phyloP scores from a whole-genome alignment of 1,140 invertebrate genomes.

The Coenobita brevimanus region DNA sequence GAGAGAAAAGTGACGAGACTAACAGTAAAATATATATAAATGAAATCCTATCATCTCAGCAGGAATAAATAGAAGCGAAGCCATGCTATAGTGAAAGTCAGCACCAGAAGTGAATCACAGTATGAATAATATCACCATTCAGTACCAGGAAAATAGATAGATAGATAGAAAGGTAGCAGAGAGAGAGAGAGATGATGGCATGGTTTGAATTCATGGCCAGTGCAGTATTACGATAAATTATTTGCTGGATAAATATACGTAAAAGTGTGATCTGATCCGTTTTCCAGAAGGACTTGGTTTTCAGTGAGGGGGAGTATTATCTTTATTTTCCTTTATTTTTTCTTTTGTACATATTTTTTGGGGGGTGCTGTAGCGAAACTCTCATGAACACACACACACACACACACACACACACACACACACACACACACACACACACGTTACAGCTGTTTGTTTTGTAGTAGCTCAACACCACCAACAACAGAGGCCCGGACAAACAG shows the following conservation, averaged over 20 bases:
- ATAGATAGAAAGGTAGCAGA: too few relatives aligned
- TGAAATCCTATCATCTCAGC: background rate
- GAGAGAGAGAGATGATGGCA: too few relatives aligned
- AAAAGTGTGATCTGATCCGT: too few relatives aligned
- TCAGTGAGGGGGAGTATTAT: too few relatives aligned
- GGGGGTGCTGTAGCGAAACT: background rate
- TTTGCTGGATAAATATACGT: too few relatives aligned
- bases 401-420: constrained; percentile 28
- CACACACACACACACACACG: background rate
- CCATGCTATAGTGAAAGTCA: background rate
- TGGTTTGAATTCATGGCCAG: too few relatives aligned
- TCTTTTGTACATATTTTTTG: too few relatives aligned
- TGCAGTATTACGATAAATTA: too few relatives aligned
- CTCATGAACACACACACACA: background rate
- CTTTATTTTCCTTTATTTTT: too few relatives aligned
- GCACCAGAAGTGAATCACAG: background rate
- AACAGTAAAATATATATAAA: background rate
- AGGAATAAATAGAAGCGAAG: background rate
- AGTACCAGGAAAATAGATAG: too few relatives aligned
- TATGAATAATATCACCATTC: background rate
- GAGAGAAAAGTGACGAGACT: background rate
- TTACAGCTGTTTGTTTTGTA: background rate
- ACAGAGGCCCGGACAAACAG: too few relatives aligned
- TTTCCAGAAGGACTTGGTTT: too few relatives aligned
- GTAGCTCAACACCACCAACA: background rate